Percentiles rank a stretch among this genome's conserved stretches.
Conservation (phyloP, 2,797 vertebrate species). For the Acropternis orthonyx region DNA sequence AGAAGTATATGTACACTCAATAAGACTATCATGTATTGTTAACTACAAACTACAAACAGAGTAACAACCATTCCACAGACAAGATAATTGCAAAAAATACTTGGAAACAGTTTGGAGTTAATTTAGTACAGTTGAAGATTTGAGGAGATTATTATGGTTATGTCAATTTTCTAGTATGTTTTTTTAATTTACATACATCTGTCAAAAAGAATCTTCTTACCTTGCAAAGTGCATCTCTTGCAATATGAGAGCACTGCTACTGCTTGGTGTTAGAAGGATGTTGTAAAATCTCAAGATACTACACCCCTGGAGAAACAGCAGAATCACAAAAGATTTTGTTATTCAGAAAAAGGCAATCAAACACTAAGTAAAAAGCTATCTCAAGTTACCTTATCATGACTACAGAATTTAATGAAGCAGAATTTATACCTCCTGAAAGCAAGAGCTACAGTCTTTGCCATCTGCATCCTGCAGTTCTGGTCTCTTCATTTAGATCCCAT, state of each 20-base stretch:
- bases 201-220: slow-evolving; percentile 64
- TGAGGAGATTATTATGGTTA: slow-evolving; percentile 30
- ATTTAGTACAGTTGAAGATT: slow-evolving; percentile 4
- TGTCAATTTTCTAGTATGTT: background rate
- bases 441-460: background rate
- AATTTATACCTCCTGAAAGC: background rate
- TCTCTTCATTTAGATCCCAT: background rate
- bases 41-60: background rate
- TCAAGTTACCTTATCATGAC: background rate
- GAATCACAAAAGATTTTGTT: background rate
- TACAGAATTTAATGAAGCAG: background rate
- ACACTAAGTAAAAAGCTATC: background rate
- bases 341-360: background rate
- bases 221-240: slow-evolving; percentile 76
- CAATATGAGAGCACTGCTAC: slow-evolving; percentile 77
- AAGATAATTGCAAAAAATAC: slow-evolving; percentile 25
- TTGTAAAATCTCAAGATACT: slow-evolving; percentile 80
- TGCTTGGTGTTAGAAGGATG: slow-evolving; percentile 70
- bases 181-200: slow-evolving; percentile 30
- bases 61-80: background rate
- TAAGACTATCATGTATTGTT: background rate
- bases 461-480: background rate
- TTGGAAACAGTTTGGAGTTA: slow-evolving; percentile 13
- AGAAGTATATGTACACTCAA: background rate
- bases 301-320: slow-evolving; percentile 77